A percentile compares a stretch with the other conserved stretches of the same genome.
These are phyloP conservation scores for Rhagophthalmus giganteus DNA, from an alignment of 2,888 invertebrate genomes.

Conservation along the genomic window DNA sequence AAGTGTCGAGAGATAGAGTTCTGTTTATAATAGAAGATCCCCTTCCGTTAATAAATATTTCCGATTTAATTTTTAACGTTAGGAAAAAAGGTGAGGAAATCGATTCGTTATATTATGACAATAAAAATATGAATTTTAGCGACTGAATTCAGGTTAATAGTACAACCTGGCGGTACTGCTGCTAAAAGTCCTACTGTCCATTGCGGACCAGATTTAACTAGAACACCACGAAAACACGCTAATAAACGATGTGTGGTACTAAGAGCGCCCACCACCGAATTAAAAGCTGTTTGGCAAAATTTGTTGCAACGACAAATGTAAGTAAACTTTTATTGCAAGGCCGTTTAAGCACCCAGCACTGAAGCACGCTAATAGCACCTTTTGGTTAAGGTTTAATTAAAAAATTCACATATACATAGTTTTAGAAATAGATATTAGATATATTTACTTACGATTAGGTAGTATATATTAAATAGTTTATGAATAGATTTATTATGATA, in stretches of 20 bases:
- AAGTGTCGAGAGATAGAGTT: slow-evolving; percentile 83
- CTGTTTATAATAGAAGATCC: slow-evolving; percentile 88
- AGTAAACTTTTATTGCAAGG: slow-evolving; percentile 49
- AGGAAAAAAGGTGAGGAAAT: slow-evolving; percentile 76
- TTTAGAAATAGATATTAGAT: not conserved
- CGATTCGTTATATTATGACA: too few relatives aligned
- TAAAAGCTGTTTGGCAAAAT: slow-evolving; percentile 91
- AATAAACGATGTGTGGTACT: slow-evolving; percentile 72
- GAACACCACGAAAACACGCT: slow-evolving; percentile 66
- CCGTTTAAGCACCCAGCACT: not conserved
- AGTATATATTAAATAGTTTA: too few relatives aligned
- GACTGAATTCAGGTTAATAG: slow-evolving; percentile 81
- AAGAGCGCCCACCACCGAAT: slow-evolving; percentile 78
- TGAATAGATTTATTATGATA: too few relatives aligned
- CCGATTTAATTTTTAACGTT: slow-evolving; percentile 83
- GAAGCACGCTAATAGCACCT: not conserved
- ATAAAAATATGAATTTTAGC: slow-evolving; percentile 56
- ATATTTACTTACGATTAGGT: not conserved
- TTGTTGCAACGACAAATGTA: slow-evolving; percentile 85
- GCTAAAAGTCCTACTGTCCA: slow-evolving; percentile 75
- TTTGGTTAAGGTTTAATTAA: not conserved
- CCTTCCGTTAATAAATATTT: slow-evolving; percentile 73
- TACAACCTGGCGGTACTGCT: slow-evolving; percentile 66
- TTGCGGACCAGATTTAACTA: slow-evolving; percentile 67
- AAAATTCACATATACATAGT: too few relatives aligned